Base-by-base conservation (phyloP, 2,113 vertebrate genomes). In the Ameiurus melas region DNA sequence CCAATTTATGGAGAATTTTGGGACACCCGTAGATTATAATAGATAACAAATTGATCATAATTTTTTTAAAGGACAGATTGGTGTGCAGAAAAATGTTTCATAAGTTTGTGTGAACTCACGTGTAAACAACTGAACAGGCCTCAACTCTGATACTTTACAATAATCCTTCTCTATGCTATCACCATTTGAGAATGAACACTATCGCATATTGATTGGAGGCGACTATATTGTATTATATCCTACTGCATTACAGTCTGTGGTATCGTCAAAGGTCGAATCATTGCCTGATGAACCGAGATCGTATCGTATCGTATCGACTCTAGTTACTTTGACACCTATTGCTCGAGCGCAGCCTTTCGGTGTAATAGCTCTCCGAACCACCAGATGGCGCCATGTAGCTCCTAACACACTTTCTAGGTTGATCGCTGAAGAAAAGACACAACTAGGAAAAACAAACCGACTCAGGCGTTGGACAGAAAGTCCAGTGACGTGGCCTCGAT, bases 401-500 rank as follows among this genome's bases (percentile, higher is more conserved):
- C 8, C 1, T 27, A 19, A 22, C 39, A 20, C 25, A 22, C 8
- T 51, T 83, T n/a, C 19, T 36, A 83, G 55, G 22, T 33, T n/a
- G 19, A 57, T 13, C 30, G 47, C 85, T 12, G 86, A 89, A 84
- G 88, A 58, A 83, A 64, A 60, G 36, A 53, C 22, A 36, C 39
- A 73, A 81, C 22, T 9, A 83, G 86, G 83, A 86, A 90, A 91
- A 91, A 90, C 86, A 89, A 91, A 90, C 55, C 89, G 77, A 53
- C 47, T 22, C 47, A 84, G 83, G 36, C 3, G 9, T 66, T 14
- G 71, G 57, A 66, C 57, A 55, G 39, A n/a, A 66, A 83, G 79
- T 80, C 20, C 89, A 87, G 90, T 89, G 89, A 87, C 89, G 91
- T 91, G 91, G 89, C 87, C 55, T 84, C n/a, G 39, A 39, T 47